A percentile compares a stretch with the other conserved stretches of the same genome.
Evolutionary conservation across 1,140 invertebrate species (phyloP).

Genomic region (Aphelenchoides avenae): DNA sequence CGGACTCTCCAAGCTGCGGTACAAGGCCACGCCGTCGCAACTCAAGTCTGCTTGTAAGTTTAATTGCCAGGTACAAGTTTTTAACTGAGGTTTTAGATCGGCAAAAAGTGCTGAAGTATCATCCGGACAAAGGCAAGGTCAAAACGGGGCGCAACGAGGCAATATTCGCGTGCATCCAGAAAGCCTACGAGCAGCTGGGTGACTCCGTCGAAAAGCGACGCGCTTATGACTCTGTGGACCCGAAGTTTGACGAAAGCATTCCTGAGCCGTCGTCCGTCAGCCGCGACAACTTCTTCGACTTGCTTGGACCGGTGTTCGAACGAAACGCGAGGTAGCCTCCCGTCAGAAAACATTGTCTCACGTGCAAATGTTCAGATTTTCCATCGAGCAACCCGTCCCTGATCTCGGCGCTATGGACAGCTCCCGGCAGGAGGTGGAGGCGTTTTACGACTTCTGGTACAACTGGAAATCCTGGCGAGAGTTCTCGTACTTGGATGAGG

Average conservation of each 20-base stretch:
- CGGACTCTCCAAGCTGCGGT: slow-evolving; percentile 43
- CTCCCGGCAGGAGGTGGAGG: slow-evolving; percentile 63
- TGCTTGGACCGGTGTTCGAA: slow-evolving; percentile 77
- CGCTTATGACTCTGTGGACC: slow-evolving; percentile 93
- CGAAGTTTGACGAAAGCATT: slow-evolving; percentile 78
- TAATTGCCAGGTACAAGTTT: slow-evolving; percentile 1
- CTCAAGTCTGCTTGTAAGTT: slow-evolving; percentile 45
- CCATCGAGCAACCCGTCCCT: slow-evolving; percentile 79
- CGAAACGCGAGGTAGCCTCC: slow-evolving; percentile 67
- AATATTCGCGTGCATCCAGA: slow-evolving; percentile 98
- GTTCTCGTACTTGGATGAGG: slow-evolving; percentile 97
- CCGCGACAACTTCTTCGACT: slow-evolving; percentile 72
- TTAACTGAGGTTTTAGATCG: too few relatives aligned
- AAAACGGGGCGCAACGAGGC: slow-evolving; percentile 66
- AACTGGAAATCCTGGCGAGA: slow-evolving; percentile 97
- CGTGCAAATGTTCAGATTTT: slow-evolving; percentile 71
- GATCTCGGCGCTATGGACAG: slow-evolving; percentile 73
- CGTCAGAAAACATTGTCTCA: background rate
- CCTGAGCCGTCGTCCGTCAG: slow-evolving; percentile 66
- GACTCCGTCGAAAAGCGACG: slow-evolving; percentile 75
- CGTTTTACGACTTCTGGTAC: slow-evolving; percentile 71
- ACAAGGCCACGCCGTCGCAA: slow-evolving; percentile 34
- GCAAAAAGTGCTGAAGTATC: slow-evolving; percentile 84
- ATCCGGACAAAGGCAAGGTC: slow-evolving; percentile 85
- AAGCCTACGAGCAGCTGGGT: slow-evolving; percentile 80